phyloP scores from a whole-genome alignment of 2,113 vertebrate species.

The Rhizomys pruinosus region DNA sequence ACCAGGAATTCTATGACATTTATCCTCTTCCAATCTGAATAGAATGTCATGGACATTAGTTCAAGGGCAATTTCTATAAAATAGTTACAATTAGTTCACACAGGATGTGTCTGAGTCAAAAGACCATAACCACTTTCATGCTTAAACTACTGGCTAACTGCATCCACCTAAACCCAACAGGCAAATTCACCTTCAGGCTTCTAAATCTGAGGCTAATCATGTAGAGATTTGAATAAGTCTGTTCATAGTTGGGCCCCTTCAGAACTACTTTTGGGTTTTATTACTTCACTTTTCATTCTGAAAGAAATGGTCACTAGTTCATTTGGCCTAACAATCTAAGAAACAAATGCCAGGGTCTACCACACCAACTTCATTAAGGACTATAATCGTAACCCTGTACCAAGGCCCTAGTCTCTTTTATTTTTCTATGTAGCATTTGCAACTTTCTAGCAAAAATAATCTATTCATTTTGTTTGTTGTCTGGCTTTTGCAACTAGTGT shows the following conservation, averaged over 20 bases:
- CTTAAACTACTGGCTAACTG: slow-evolving; percentile 26
- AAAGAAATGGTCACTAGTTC: background rate
- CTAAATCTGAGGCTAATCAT: slow-evolving; percentile 7
- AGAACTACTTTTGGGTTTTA: background rate
- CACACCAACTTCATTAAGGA: background rate
- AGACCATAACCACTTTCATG: slow-evolving; percentile 41
- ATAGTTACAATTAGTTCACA: slow-evolving; percentile 17
- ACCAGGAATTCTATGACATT: background rate
- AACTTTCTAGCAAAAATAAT: background rate
- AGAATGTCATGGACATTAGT: too few relatives aligned
- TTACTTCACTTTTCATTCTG: background rate
- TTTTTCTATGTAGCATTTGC: background rate
- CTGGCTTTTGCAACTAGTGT: background rate
- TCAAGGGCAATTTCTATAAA: slow-evolving; percentile 48
- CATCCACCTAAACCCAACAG: background rate
- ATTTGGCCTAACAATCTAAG: background rate
- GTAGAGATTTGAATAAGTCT: background rate
- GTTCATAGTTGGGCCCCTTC: background rate
- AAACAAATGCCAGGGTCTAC: background rate
- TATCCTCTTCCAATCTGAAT: background rate
- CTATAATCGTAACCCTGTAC: too few relatives aligned
- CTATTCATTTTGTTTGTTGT: background rate
- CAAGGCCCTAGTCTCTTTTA: background rate
- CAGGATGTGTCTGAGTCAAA: background rate
- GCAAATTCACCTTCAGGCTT: slow-evolving; percentile 48